These are phyloP conservation scores for Lamprologus callipterus DNA, from an alignment of 2,113 vertebrate genomes.

Conservation along the genomic window DNA sequence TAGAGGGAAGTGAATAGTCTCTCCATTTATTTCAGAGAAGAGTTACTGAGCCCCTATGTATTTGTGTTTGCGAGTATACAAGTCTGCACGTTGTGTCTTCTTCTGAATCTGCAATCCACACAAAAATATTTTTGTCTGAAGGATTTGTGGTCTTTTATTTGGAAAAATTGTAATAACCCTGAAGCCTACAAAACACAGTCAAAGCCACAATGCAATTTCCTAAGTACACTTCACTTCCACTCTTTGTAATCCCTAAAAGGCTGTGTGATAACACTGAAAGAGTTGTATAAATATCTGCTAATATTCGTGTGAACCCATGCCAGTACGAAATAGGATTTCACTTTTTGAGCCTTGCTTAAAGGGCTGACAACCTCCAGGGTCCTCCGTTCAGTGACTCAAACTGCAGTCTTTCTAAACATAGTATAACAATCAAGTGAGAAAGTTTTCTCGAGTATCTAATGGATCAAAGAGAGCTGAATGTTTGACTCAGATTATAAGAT, in stretches of 20 bases:
- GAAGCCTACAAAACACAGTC: not conserved
- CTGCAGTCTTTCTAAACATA: not conserved
- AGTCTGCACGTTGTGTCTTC: not conserved
- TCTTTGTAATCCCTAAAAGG: not conserved
- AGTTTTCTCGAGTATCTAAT: not conserved
- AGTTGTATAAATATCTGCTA: not conserved
- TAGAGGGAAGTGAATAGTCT: slow-evolving; percentile 51
- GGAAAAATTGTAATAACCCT: not conserved
- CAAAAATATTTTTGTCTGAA: not conserved
- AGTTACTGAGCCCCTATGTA: not conserved
- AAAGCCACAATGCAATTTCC: not conserved
- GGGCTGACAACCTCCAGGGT: not conserved
- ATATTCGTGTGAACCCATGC: not conserved
- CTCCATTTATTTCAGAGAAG: slow-evolving; percentile 55
- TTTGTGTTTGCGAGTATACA: not conserved
- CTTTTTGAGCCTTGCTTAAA: not conserved
- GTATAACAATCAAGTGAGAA: not conserved
- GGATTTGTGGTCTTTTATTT: not conserved
- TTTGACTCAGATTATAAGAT: not conserved
- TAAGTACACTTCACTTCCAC: not conserved
- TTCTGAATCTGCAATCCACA: not conserved
- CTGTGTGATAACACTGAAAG: not conserved
- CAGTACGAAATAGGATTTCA: not conserved
- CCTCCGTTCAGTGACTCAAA: not conserved
- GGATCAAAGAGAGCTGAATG: not conserved